Evolutionary conservation across 2,888 invertebrate species (phyloP).

Genomic region (Yponomeuta plumbellus): DNA sequence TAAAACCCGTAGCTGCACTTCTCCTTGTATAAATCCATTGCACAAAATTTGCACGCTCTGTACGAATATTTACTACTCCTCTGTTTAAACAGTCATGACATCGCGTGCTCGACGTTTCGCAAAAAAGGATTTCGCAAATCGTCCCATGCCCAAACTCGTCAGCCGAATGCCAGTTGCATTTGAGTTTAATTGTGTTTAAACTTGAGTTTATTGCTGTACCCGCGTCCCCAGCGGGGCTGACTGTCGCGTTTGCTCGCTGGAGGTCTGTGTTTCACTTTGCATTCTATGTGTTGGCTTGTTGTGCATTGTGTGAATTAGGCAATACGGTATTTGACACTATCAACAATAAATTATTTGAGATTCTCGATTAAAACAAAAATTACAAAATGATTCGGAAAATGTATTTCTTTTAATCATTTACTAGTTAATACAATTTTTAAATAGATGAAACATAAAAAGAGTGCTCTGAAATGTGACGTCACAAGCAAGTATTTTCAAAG

Average conservation of each 20-base stretch:
- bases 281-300: not conserved
- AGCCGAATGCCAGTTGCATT: not conserved
- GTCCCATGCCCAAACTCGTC: not conserved
- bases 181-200: constrained; percentile 11
- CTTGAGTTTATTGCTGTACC: not conserved
- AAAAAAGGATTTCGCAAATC: not conserved
- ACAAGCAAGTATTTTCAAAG: no score
- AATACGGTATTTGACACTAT: no score
- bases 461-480: no score
- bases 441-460: no score
- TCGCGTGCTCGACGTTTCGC: not conserved
- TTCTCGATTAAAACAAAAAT: no score
- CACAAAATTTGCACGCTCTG: not conserved
- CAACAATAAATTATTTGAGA: no score
- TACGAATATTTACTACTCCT: not conserved
- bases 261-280: not conserved
- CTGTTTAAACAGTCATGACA: not conserved
- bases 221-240: not conserved
- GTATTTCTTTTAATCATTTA: no score
- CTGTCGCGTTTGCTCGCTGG: not conserved
- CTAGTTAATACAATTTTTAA: no score
- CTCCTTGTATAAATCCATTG: not conserved
- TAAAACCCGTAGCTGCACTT: not conserved
- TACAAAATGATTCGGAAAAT: no score
- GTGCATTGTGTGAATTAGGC: not conserved